phyloP scores from a whole-genome alignment of 2,888 invertebrate genomes.

The Tubiluchus corallicola region DNA sequence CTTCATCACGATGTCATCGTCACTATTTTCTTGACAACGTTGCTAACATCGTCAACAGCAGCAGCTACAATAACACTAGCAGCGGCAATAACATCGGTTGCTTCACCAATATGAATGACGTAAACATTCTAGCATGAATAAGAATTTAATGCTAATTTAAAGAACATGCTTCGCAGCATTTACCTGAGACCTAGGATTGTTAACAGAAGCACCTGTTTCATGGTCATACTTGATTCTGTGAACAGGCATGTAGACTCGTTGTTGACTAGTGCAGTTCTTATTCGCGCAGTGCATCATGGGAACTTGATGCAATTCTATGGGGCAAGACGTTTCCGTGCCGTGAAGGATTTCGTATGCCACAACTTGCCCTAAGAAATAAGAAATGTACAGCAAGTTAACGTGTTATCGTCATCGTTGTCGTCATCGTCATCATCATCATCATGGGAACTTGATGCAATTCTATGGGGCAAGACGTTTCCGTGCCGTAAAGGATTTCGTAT shows the following conservation, averaged over 20 bases:
- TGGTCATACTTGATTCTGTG: constrained; percentile 79
- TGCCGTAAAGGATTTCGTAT: constrained; percentile 90
- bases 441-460: constrained; percentile 90
- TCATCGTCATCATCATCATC: no score
- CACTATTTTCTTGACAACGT: no score
- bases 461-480: constrained; percentile 88
- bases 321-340: constrained; percentile 91
- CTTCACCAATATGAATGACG: no score
- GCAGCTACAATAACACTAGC: no score
- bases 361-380: constrained; percentile 53
- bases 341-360: constrained; percentile 91
- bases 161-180: no score
- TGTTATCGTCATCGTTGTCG: no score
- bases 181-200: constrained; percentile 91
- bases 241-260: constrained; percentile 87
- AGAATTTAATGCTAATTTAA: no score
- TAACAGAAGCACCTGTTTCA: constrained; percentile 82
- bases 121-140: no score
- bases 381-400: no score
- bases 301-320: constrained; percentile 87
- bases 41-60: no score
- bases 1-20: no score
- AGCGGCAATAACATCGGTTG: no score
- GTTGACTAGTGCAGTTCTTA: constrained; percentile 74
- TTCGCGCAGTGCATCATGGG: constrained; percentile 87